These are phyloP conservation scores for Rhinogobio ventralis DNA, from an alignment of 2,797 vertebrate genomes.

Conservation along the genomic window DNA sequence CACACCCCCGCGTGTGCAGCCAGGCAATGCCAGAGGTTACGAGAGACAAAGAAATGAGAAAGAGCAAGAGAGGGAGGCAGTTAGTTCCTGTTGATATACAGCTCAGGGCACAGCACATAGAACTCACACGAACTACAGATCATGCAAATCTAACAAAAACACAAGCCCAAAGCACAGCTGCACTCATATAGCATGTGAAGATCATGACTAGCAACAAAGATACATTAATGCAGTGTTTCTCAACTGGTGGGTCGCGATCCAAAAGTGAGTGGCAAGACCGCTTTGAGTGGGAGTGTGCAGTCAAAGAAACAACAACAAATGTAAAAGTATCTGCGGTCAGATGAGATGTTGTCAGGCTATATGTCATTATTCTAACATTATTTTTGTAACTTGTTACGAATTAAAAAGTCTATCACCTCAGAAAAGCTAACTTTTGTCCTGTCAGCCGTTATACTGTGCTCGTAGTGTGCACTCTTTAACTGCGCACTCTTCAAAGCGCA, in stretches of 20 bases:
- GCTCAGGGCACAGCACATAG: slow-evolving; percentile 48
- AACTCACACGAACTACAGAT: slow-evolving; percentile 60
- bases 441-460: not conserved
- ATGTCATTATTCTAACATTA: not conserved
- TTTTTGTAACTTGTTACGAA: not conserved
- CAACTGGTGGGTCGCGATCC: not conserved
- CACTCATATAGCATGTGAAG: slow-evolving; percentile 23
- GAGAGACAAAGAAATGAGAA: slow-evolving; percentile 68
- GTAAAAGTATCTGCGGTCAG: not conserved
- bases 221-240: not conserved
- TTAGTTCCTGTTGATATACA: slow-evolving; percentile 73
- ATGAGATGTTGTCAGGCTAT: not conserved
- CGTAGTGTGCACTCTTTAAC: not conserved
- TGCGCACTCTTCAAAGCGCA: not conserved
- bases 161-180: slow-evolving; percentile 41
- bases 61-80: slow-evolving; percentile 65
- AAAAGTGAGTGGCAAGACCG: too few species aligned
- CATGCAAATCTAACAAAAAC: slow-evolving; percentile 60
- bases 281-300: not conserved
- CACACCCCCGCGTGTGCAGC: slow-evolving; percentile 68
- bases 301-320: not conserved
- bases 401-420: not conserved
- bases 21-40: slow-evolving; percentile 72
- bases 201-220: not conserved
- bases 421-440: not conserved